phyloP scores from a whole-genome alignment of 1,140 invertebrate species.

The Ylistrum balloti region DNA sequence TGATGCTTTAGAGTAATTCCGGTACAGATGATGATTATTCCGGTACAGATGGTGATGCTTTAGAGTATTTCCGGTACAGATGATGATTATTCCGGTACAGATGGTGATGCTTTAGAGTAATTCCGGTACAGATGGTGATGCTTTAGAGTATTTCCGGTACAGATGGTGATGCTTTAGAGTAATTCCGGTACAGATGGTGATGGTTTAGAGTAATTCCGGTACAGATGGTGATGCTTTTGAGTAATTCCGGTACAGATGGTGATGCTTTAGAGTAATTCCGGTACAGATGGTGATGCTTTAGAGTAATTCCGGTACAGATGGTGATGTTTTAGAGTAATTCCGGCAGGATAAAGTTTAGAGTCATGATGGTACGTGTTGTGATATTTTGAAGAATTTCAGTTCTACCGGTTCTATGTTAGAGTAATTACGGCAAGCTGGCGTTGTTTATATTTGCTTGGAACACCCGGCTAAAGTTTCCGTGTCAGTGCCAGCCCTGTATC shows the following conservation, averaged over 20 bases:
- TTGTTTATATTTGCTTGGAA: conserved; percentile 8
- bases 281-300: not conserved
- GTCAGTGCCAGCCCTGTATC: conserved; percentile 24
- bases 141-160: not conserved
- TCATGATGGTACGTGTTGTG: not conserved
- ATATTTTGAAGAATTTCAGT: not conserved
- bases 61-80: too few species aligned
- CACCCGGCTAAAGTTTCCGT: conserved; percentile 30
- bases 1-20: too few species aligned
- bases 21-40: too few species aligned
- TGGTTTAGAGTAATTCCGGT: not conserved
- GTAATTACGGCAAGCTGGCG: not conserved
- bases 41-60: too few species aligned
- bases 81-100: too few species aligned
- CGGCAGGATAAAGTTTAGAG: not conserved
- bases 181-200: not conserved
- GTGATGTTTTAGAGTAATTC: not conserved
- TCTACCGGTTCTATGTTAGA: not conserved
- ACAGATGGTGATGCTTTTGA: not conserved
- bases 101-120: not conserved
- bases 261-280: not conserved
- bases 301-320: not conserved
- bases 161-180: not conserved
- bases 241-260: not conserved
- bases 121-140: too few species aligned